Percentiles rank a stretch among this genome's conserved stretches.
Evolutionary conservation across 2,888 invertebrate genomes (phyloP).

Genomic region (Prenolepis imparis): DNA sequence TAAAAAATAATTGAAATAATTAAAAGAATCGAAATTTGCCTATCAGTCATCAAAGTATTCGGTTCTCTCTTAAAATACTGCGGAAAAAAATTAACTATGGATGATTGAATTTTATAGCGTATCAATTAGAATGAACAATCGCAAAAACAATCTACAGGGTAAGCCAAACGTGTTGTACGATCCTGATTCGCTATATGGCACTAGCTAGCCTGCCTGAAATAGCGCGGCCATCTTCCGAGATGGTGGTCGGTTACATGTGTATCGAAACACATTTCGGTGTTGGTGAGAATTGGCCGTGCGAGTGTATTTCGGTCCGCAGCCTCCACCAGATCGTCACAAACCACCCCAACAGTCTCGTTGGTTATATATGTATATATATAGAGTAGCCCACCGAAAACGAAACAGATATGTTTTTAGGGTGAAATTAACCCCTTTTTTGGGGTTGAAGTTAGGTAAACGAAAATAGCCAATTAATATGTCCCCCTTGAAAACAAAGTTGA

Average conservation of each 20-base stretch:
- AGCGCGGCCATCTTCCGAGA: slow-evolving; percentile 79
- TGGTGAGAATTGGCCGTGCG: slow-evolving; percentile 80
- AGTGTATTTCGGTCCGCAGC: slow-evolving; percentile 83
- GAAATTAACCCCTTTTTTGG: too few relatives aligned
- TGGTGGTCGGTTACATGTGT: slow-evolving; percentile 75
- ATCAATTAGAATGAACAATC: not conserved
- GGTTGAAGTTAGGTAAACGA: too few relatives aligned
- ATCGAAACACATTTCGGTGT: slow-evolving; percentile 66
- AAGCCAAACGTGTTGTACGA: slow-evolving; percentile 69
- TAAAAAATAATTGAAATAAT: slow-evolving; percentile 51
- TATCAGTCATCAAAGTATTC: not conserved
- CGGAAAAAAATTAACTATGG: not conserved
- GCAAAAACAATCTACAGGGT: slow-evolving; percentile 51
- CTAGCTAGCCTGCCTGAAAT: slow-evolving; percentile 83
- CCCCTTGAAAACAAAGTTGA: too few relatives aligned
- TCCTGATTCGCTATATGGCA: slow-evolving; percentile 78
- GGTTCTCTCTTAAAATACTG: slow-evolving; percentile 10
- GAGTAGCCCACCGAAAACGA: too few relatives aligned
- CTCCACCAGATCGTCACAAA: slow-evolving; percentile 73
- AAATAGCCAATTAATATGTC: too few relatives aligned
- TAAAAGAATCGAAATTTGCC: slow-evolving; percentile 10
- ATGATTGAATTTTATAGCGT: not conserved
- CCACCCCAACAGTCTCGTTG: slow-evolving; percentile 68
- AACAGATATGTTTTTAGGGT: too few relatives aligned
- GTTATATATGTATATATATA: slow-evolving; percentile 38